These are phyloP conservation scores for Puffinus mauretanicus DNA, from an alignment of 2,113 vertebrate species.

Conservation along the genomic window DNA sequence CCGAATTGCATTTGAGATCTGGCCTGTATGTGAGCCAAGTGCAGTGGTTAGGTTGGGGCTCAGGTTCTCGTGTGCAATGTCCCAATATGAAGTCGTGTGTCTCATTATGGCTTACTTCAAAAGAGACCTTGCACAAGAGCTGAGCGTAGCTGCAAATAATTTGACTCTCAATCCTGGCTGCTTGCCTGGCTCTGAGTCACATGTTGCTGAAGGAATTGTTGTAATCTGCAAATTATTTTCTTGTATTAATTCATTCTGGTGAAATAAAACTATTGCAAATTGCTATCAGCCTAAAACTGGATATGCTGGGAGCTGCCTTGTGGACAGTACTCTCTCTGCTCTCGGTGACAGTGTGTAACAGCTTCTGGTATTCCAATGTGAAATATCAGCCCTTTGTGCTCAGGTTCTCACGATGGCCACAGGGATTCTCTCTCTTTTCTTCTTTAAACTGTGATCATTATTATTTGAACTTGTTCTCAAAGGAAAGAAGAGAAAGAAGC, in stretches of 20 bases:
- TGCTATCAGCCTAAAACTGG: background rate
- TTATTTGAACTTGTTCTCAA: background rate
- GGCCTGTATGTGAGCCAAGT: background rate
- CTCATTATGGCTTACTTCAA: background rate
- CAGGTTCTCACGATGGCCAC: background rate
- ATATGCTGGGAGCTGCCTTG: background rate
- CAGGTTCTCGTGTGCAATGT: background rate
- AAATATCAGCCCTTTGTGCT: background rate
- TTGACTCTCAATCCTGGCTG: background rate
- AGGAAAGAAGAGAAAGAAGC: background rate
- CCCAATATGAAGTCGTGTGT: background rate
- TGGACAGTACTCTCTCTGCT: background rate
- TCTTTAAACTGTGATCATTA: background rate
- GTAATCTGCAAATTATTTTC: constrained; percentile 33
- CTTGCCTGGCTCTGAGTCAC: constrained; percentile 18
- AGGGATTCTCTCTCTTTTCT: background rate
- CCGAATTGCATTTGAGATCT: background rate
- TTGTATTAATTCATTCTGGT: constrained; percentile 24
- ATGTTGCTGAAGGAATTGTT: background rate
- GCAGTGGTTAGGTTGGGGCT: background rate
- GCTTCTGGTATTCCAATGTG: background rate
- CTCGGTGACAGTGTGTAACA: fast-evolving
- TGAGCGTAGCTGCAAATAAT: background rate
- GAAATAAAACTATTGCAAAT: background rate
- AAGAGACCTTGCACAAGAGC: background rate